A percentile compares a stretch with the other conserved stretches of the same genome.
Evolutionary conservation across 37 sponge, comb jelly and placozoan genomes (phyloP).

Genomic region (Geodia barretti): DNA sequence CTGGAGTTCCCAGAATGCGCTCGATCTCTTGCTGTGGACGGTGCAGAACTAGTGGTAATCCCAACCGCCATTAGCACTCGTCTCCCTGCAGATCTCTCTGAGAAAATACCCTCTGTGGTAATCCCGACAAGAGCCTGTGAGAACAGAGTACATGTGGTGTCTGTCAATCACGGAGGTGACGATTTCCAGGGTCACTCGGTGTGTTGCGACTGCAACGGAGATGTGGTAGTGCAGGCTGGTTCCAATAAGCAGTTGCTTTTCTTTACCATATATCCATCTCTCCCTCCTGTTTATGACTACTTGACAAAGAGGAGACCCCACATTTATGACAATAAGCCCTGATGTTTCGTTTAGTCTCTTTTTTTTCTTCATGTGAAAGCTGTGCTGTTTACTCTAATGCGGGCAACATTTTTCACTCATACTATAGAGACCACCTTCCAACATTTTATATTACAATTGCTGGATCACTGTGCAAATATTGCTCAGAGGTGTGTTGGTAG

Average conservation of each 20-base stretch:
- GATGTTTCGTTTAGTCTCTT: no score
- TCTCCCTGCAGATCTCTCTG: neutral
- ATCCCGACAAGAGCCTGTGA: constrained; percentile 35
- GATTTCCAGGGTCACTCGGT: constrained; percentile 12
- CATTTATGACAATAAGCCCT: no score
- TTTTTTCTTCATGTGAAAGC: no score
- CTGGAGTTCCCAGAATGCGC: constrained; percentile 60
- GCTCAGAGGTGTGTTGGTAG: no score
- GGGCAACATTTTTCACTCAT: no score
- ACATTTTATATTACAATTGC: no score
- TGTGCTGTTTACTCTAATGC: no score
- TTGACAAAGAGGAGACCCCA: neutral
- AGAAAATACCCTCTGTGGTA: neutral
- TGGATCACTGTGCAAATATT: no score
- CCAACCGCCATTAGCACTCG: constrained; percentile 29
- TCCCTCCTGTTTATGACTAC: neutral
- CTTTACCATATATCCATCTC: neutral
- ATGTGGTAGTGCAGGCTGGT: constrained; percentile 9
- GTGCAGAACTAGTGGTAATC: constrained; percentile 38
- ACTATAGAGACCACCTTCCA: no score
- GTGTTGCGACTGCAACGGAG: constrained; percentile 25
- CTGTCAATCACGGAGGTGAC: constrained; percentile 41
- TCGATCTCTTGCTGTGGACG: constrained; percentile 22
- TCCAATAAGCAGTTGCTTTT: neutral
- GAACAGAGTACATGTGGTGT: constrained; percentile 49